Base-by-base conservation (phyloP, 1,140 invertebrate genomes). In the Drosophila sproati region DNA sequence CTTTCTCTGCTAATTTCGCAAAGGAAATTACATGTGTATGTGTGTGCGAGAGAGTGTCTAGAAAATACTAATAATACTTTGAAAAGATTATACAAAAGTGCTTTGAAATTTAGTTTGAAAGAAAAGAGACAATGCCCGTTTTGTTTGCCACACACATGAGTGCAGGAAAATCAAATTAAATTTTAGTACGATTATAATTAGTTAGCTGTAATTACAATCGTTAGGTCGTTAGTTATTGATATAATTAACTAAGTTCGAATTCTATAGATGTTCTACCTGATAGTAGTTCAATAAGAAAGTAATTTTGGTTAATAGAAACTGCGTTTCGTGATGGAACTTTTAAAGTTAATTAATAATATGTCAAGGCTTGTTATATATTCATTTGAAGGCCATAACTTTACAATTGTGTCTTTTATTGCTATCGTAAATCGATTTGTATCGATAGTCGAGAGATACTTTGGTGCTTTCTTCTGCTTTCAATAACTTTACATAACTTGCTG, bases 1-100 rank as follows among this genome's bases (percentile, higher is more conserved):
- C 10, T 47, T 47, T 51, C 32, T 55, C 3, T n/a, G 52, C 62
- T 66, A 48, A 66, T 66, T 56, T 48, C n/a, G 35, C 31, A 34
- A 63, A 39, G 34, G 28, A 62, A 63, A 63, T 37, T 63, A 48
- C 60, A 32, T 63, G 39, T 5, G 5, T 5, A 4, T 37, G 5
- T 37, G 60, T 45, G 43, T 50, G 7, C 3, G 20, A 20, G 20
- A 20, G 20, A 20, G 20, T 20, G 20, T 20, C 20, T 20, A 20
- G 20, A 37, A 62, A 43, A 51, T n/a, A 52, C 8, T 3, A 43
- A 43, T 3, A 39, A 62, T 37, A 62, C 45, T 39, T 63, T 32
- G 10, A 43, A 43, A 43, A 43, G 39, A 43, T 43, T n/a, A 34
- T 8, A 43, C 39, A 43, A 43, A 43, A 43, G 39, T n/a, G 10